Base-by-base conservation (phyloP, 2,888 invertebrate genomes). In the Drosophila niveifrons region DNA sequence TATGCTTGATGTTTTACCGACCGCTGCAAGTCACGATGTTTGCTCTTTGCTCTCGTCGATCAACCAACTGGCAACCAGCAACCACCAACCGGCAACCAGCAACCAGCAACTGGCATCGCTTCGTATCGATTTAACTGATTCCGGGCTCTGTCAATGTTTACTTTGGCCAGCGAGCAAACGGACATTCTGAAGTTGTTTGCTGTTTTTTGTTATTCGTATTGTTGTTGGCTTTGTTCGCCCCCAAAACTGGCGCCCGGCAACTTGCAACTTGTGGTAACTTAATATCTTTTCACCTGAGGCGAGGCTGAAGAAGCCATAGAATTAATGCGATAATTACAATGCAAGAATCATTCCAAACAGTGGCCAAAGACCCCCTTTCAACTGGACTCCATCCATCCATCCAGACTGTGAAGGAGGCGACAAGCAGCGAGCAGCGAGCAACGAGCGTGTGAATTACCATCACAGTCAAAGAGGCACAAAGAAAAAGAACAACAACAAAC, bases 1-100 rank as follows among this genome's bases (percentile, higher is more conserved):
- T 79, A 79, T 64, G 76, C 82, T 90, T 90, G 87, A 90, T 89
- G 89, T 89, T 89, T 84, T 78, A 87, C 88, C 90, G 89, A 78
- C 63, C 89, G 77, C 75, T 78, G 74, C 78, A 75, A 83, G 82
- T 83, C 82, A 83, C 85, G 82, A 84, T 86, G 66, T 82, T 75
- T 82, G 76, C 66, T 48, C 56, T 43, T 39, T 53, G 43, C 62
- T 63, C 67, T 59, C 44, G 58, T 67, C 66, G 57, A 65, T 75
- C 65, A 66, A 48, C 15, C 57, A 47, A 52, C 52, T 44, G 43
- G 51, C 34, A 59, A 39, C 50, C 10, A 46, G 34, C 15, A 51
- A 31, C 59, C 44, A 46, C 41, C 75, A 69, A 39, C 73, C 4
- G 56, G 34, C 15, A 51, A 31, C 59, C 44, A 46, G 46, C 75